A percentile compares a stretch with the other conserved stretches of the same genome.
Conservation (phyloP, 2,888 invertebrate species). For the Esperia sulphurella region DNA sequence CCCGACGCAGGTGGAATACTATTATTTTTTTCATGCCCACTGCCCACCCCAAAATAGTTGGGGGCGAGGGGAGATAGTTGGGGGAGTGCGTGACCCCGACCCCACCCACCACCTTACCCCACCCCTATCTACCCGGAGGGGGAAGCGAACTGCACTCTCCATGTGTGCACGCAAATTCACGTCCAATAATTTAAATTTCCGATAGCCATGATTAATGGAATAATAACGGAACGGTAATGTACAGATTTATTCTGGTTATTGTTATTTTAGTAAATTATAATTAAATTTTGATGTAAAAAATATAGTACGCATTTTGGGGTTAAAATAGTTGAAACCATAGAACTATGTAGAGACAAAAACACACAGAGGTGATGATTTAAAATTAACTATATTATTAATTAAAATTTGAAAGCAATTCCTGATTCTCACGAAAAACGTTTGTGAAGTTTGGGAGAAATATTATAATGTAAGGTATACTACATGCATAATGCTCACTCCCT, state of each 20-base stretch:
- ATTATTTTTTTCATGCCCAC: conserved; percentile 66
- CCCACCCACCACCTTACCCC: conserved; percentile 37
- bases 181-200: conserved; percentile 77
- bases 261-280: not conserved
- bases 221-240: conserved; percentile 7
- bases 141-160: conserved; percentile 48
- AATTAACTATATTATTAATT: no score
- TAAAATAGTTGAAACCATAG: no score
- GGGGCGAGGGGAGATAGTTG: conserved; percentile 56
- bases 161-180: conserved; percentile 74
- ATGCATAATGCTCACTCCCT: no score
- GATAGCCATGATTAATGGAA: conserved; percentile 37
- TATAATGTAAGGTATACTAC: no score
- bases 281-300: not conserved
- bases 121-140: conserved; percentile 22
- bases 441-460: no score
- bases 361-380: no score
- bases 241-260: conserved; percentile 8
- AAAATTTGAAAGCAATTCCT: no score
- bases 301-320: no score
- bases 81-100: conserved; percentile 63
- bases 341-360: no score
- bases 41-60: conserved; percentile 73
- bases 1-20: conserved; percentile 71
- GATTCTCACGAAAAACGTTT: no score